Base-by-base conservation (phyloP, 2,888 invertebrate species). In the Drosophila nr. fundita region DNA sequence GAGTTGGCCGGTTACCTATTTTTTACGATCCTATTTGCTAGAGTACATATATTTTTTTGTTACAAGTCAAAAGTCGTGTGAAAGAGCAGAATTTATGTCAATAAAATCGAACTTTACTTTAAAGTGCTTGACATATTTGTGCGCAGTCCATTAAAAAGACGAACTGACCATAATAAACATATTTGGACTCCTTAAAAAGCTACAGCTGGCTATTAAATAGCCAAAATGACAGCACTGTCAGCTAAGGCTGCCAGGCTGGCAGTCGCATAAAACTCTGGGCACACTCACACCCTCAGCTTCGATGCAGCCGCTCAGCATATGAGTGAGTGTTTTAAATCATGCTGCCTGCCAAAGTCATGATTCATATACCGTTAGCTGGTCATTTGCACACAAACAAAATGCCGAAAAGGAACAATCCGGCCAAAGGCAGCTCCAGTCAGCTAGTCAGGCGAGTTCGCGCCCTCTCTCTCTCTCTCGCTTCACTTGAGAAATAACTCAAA, bases 361-460 rank as follows among this genome's bases (percentile, higher is more conserved):
- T 91, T 92, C 92, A 92, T 91, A 84, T 92, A 90, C 92, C 92
- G 92, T 92, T 92, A 92, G 86, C 82, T 91, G 88, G 84, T 86
- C 80, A 91, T 90, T 87, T 87, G 86, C 89, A 88, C 87, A 87
- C 90, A 89, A 84, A 88, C 76, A 89, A 89, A 89, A 89, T 82
- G 81, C 88, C 90, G 83, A 83, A 79, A 84, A 89, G 89, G 83
- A 74, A 79, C 75, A 76, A 76, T 66, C 68, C 70, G 63, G 52
- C 49, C 63, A 73, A 50, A 57, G 34, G 42, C 73, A 54, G 29
- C 4, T 6, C 0, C 13, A 50, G 29, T n/a, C 65, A 61, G 62
- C 69, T 67, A 71, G 38, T 29, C 55, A 80, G 34, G 73, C 53
- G 61, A 49, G 72, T 6, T 24, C 4, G 8, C 15, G 0, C 42